phyloP scores from a whole-genome alignment of 2,797 vertebrate species.

The Gephyroberyx darwinii region DNA sequence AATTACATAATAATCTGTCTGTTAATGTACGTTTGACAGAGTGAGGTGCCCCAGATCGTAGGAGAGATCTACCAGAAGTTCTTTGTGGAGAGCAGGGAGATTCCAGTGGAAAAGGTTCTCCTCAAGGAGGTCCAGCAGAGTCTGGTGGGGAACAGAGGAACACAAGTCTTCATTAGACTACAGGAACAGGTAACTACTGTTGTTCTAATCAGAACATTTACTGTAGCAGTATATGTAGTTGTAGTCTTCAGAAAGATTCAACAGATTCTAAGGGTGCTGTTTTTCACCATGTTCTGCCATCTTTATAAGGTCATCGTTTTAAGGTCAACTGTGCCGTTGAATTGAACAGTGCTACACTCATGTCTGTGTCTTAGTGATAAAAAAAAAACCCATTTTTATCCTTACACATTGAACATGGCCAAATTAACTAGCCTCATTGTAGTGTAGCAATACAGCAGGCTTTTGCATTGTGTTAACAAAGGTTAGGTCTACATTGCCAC shows the following conservation, averaged over 20 bases:
- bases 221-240: background rate
- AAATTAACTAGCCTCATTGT: background rate
- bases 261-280: too few species aligned
- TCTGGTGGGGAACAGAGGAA: constrained; percentile 96
- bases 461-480: background rate
- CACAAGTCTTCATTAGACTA: constrained; percentile 92
- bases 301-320: background rate
- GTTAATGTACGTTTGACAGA: constrained; percentile 61
- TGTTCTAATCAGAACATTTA: background rate
- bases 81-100: constrained; percentile 96
- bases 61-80: constrained; percentile 99
- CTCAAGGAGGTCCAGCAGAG: constrained; percentile 98
- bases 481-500: background rate
- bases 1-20: background rate
- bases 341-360: background rate
- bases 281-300: background rate
- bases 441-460: background rate
- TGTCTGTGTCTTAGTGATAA: background rate
- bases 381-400: background rate
- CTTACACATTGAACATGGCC: background rate
- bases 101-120: constrained; percentile 93
- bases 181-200: constrained; percentile 85
- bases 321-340: background rate
- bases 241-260: too few species aligned
- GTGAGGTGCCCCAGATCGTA: constrained; percentile 89